Percentiles rank a stretch among this genome's conserved stretches.
These are phyloP conservation scores for Cygnus olor DNA, from an alignment of 2,797 vertebrate species.

Conservation along the genomic window DNA sequence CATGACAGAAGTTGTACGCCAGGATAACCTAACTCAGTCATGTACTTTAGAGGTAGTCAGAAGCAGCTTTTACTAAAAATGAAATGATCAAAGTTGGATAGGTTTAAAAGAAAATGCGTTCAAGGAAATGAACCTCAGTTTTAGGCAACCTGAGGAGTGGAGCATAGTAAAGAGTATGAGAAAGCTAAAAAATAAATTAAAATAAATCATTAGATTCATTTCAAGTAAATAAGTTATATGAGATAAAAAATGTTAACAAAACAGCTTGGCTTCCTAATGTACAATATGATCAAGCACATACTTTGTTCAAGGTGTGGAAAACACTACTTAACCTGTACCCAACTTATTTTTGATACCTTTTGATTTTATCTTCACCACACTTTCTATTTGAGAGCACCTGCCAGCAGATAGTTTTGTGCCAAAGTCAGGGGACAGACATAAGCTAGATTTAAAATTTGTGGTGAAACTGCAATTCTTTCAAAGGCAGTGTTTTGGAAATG, in stretches of 20 bases:
- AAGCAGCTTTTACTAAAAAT: background rate
- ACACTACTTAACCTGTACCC: background rate
- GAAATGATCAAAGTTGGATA: background rate
- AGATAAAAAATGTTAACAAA: background rate
- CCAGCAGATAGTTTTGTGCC: background rate
- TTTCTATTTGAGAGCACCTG: background rate
- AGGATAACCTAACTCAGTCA: background rate
- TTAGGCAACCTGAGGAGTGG: background rate
- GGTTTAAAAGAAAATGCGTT: background rate
- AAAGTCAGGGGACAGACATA: background rate
- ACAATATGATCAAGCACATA: rapidly evolving
- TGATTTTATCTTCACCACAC: background rate
- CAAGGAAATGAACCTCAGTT: background rate
- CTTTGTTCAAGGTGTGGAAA: background rate
- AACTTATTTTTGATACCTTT: background rate
- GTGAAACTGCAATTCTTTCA: background rate
- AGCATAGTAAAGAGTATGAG: background rate
- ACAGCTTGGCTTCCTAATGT: background rate
- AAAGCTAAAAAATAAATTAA: background rate
- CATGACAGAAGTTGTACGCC: background rate
- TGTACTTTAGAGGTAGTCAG: background rate
- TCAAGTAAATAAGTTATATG: background rate
- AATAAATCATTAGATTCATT: background rate
- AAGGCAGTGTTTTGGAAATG: background rate
- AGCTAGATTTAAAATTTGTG: background rate